These are phyloP conservation scores for Ceryle rudis DNA, from an alignment of 2,797 vertebrate species.

Conservation along the genomic window DNA sequence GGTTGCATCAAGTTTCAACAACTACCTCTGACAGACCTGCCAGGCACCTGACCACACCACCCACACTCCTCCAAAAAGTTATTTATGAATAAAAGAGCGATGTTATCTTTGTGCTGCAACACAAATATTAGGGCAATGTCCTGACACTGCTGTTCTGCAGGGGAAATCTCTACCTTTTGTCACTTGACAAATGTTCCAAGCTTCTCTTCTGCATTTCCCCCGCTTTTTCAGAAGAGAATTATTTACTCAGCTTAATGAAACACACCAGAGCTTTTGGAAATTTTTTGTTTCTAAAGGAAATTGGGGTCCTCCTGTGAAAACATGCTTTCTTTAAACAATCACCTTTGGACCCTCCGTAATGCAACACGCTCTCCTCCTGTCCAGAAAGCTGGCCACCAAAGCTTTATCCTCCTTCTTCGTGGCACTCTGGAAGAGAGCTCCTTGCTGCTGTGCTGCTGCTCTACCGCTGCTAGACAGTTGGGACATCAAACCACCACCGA, in stretches of 20 bases:
- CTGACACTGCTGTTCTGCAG: background rate
- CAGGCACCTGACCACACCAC: background rate
- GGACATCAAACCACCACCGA: rapidly evolving
- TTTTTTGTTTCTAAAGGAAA: background rate
- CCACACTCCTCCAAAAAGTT: conserved; percentile 8
- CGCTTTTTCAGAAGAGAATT: background rate
- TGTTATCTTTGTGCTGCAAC: background rate
- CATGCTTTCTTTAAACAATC: background rate
- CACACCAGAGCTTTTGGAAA: background rate
- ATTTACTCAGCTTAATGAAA: background rate
- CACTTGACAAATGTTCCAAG: background rate
- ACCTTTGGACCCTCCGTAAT: background rate
- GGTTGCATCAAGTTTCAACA: background rate
- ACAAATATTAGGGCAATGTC: background rate
- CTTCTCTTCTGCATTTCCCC: background rate
- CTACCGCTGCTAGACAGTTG: background rate
- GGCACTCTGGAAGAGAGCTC: background rate
- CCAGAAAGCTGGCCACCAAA: background rate
- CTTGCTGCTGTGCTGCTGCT: background rate
- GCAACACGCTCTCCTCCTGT: background rate
- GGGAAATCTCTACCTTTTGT: background rate
- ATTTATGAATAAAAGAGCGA: background rate
- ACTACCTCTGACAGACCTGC: background rate
- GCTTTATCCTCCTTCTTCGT: background rate
- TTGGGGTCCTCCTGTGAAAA: background rate